A percentile compares a stretch with the other conserved stretches of the same genome.
Evolutionary conservation across 2,888 invertebrate species (phyloP).

Genomic region (Luperina nickerlii): DNA sequence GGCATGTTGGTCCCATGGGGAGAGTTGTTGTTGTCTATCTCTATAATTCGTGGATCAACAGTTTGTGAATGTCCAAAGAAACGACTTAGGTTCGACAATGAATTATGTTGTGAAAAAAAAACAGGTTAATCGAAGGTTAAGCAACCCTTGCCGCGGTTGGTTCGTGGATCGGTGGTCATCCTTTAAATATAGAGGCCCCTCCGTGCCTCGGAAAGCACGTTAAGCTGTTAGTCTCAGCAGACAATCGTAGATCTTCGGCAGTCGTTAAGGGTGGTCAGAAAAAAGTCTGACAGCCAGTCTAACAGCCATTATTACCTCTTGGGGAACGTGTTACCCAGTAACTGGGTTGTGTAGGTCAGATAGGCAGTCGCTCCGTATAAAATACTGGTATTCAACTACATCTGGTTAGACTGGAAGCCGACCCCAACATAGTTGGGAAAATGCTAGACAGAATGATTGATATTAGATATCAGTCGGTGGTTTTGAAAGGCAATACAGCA

Average conservation of each 20-base stretch:
- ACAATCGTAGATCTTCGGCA: not conserved
- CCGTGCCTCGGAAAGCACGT: no score
- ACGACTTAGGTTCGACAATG: not conserved
- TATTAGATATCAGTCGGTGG: not conserved
- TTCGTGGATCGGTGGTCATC: no score
- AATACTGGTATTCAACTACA: not conserved
- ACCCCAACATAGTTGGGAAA: not conserved
- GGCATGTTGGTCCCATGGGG: no score
- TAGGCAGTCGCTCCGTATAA: not conserved
- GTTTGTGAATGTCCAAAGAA: not conserved
- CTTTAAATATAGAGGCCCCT: no score
- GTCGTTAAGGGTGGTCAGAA: not conserved
- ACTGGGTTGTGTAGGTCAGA: not conserved
- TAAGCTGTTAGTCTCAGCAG: not conserved
- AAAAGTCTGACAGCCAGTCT: no score
- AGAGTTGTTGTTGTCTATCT: not conserved
- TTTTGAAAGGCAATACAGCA: not conserved
- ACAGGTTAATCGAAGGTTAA: no score
- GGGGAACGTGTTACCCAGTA: not conserved
- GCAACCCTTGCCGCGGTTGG: no score
- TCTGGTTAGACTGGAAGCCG: not conserved
- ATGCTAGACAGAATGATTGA: not conserved
- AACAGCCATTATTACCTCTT: not conserved
- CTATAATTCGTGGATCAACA: not conserved
- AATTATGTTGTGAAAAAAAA: not conserved